Evolutionary conservation across 30 jellyfish, hydroid and myxozoan genomes (phyloP).

Genomic region (Nemopilema nomurai): DNA sequence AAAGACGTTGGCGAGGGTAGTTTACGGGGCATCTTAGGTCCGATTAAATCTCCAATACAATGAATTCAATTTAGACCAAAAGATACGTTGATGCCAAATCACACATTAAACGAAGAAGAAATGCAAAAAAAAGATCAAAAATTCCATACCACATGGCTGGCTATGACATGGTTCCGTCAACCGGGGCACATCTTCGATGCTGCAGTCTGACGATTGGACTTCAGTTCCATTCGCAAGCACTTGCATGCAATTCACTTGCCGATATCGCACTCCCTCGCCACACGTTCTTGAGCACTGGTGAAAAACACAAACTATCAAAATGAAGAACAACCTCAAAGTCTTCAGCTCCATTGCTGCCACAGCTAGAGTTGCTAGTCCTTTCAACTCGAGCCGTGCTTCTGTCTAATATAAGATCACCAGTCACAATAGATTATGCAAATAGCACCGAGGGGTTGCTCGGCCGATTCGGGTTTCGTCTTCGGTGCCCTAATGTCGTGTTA

Average conservation of each 20-base stretch:
- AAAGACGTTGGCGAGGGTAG: too few species aligned
- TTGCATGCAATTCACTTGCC: conserved; percentile 47
- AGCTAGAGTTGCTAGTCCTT: neutral
- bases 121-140: neutral
- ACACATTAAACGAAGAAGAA: neutral
- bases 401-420: neutral
- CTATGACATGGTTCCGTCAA: conserved; percentile 47
- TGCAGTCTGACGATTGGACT: conserved; percentile 31
- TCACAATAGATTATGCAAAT: conserved; percentile 20
- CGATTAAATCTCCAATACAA: too few species aligned
- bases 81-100: too few species aligned
- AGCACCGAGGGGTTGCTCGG: neutral
- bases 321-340: neutral
- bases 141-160: conserved; percentile 65
- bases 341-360: conserved; percentile 3
- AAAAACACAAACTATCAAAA: conserved; percentile 1
- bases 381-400: neutral
- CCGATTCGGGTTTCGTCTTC: too few species aligned
- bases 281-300: conserved; percentile 77
- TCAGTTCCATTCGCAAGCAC: conserved; percentile 56
- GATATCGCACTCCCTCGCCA: conserved; percentile 67
- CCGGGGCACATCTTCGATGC: conserved; percentile 24
- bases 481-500: too few species aligned
- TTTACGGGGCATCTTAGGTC: too few species aligned
- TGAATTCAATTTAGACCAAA: too few species aligned